A percentile compares a stretch with the other conserved stretches of the same genome.
Evolutionary conservation across 2,888 invertebrate genomes (phyloP).

Genomic region (Agonopterix heracliana): DNA sequence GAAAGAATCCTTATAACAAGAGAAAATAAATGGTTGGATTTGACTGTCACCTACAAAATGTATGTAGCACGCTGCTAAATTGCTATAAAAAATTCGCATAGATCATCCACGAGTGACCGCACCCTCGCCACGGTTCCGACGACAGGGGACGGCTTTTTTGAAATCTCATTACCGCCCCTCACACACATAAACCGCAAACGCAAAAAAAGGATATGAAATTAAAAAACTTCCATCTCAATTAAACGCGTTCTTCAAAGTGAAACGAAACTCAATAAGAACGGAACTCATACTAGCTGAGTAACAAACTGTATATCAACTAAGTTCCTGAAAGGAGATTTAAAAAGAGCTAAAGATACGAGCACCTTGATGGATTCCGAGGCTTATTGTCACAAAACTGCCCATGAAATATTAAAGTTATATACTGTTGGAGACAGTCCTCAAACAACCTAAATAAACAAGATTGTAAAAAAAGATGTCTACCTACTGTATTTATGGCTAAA

Average conservation of each 20-base stretch:
- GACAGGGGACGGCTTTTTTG: conserved; percentile 37
- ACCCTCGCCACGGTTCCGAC: conserved; percentile 25
- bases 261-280: neutral
- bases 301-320: conserved; percentile 1
- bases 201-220: conserved; percentile 11
- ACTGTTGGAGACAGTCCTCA: conserved; percentile 1
- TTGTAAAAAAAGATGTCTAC: conserved; percentile 6
- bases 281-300: neutral
- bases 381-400: conserved; percentile 27
- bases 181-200: conserved; percentile 27
- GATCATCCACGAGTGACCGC: conserved; percentile 62
- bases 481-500: conserved; percentile 4
- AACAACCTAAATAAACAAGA: conserved; percentile 7
- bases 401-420: conserved; percentile 26
- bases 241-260: neutral
- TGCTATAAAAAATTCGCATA: conserved; percentile 53
- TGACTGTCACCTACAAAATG: conserved; percentile 36
- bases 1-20: conserved; percentile 2
- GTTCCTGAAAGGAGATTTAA: conserved; percentile 16
- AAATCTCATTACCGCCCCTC: conserved; percentile 45
- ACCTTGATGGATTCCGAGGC: conserved; percentile 19
- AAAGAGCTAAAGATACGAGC: conserved; percentile 11
- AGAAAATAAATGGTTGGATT: conserved; percentile 26
- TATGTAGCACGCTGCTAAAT: conserved; percentile 48
- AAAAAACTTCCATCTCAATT: conserved; percentile 4